Conservation (phyloP, 1,140 invertebrate genomes). For the Leguminivora glycinivorella region DNA sequence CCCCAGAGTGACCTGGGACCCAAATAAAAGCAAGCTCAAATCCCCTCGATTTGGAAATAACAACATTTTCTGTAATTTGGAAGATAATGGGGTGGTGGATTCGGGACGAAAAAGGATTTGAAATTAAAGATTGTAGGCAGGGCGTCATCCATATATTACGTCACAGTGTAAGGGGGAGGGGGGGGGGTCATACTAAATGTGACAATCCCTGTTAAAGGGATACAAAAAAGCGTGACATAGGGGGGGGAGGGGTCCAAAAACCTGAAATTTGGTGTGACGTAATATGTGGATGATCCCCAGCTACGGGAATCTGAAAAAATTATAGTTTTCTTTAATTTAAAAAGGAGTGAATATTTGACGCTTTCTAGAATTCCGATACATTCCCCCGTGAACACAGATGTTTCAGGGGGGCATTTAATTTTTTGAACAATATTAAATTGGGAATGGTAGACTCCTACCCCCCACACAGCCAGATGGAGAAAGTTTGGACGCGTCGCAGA, state of each 20-base stretch:
- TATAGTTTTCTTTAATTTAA: slow-evolving; percentile 30
- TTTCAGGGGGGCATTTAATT: slow-evolving; percentile 37
- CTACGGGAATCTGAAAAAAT: slow-evolving; percentile 34
- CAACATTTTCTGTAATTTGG: background rate
- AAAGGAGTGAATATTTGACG: slow-evolving; percentile 32
- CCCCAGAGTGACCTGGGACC: background rate
- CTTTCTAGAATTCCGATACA: slow-evolving; percentile 30
- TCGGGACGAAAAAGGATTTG: background rate
- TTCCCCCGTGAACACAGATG: slow-evolving; percentile 30
- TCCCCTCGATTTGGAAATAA: background rate
- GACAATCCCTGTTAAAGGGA: too few relatives aligned
- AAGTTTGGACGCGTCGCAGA: background rate
- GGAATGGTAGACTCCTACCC: background rate
- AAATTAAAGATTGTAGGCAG: background rate
- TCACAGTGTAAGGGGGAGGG: too few relatives aligned
- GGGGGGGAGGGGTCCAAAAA: too few relatives aligned
- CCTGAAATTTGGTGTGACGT: too few relatives aligned
- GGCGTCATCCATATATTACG: too few relatives aligned
- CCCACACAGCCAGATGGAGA: background rate
- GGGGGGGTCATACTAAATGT: too few relatives aligned
- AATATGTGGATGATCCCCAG: too few relatives aligned
- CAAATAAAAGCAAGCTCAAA: background rate
- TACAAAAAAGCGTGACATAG: too few relatives aligned
- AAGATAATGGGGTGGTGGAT: background rate
- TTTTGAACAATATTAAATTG: slow-evolving; percentile 19